These are phyloP conservation scores for Axea sp. DNA, from an alignment of 2,888 invertebrate genomes.

Conservation along the genomic window DNA sequence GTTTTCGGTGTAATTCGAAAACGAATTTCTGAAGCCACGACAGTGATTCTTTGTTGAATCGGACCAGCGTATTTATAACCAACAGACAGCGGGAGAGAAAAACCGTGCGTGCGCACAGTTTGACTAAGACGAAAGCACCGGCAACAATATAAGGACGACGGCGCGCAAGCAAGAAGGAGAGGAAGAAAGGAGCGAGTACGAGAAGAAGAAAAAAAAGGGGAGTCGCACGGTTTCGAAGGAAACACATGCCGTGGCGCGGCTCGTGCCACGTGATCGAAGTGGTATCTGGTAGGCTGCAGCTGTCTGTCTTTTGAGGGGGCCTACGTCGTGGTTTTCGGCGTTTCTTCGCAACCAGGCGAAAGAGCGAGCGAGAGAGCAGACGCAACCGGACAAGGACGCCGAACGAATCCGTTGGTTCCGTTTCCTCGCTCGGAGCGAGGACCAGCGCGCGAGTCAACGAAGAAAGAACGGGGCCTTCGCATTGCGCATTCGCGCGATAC, in stretches of 20 bases:
- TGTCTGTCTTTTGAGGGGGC: constrained; percentile 66
- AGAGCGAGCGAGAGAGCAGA: no score
- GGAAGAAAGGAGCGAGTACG: constrained; percentile 4
- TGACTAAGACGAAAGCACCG: constrained; percentile 19
- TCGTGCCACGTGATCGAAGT: constrained; percentile 76
- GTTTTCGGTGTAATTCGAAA: neutral
- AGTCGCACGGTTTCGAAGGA: constrained; percentile 64
- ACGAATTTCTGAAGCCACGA: neutral
- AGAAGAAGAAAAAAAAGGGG: constrained; percentile 14
- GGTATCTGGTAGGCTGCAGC: constrained; percentile 73
- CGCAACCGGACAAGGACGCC: neutral
- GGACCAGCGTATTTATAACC: constrained; percentile 20
- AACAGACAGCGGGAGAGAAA: constrained; percentile 25
- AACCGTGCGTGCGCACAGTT: constrained; percentile 15
- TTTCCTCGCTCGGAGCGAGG: constrained; percentile 7
- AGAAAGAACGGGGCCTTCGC: constrained; percentile 1
- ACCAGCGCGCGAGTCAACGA: constrained; percentile 22
- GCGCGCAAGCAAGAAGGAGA: constrained; percentile 2
- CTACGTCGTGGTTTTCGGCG: constrained; percentile 54
- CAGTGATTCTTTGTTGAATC: constrained; percentile 21
- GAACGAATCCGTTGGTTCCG: neutral
- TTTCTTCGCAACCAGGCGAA: constrained; percentile 13
- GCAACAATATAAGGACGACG: constrained; percentile 16
- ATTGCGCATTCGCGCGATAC: constrained; percentile 23
- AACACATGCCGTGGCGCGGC: constrained; percentile 76